phyloP scores from a whole-genome alignment of 1,140 invertebrate genomes.

The Drosophila hydei region DNA sequence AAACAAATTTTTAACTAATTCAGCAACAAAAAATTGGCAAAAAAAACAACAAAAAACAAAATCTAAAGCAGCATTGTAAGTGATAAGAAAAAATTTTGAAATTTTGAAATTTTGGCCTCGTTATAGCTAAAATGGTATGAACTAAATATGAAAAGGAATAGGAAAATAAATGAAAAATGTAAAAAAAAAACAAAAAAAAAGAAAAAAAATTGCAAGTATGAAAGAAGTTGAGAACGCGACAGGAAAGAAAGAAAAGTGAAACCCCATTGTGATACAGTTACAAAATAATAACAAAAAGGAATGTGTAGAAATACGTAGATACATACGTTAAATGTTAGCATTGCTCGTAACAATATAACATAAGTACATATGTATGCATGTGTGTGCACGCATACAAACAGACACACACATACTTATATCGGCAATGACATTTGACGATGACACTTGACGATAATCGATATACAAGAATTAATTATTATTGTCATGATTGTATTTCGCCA shows the following conservation, averaged over 20 bases:
- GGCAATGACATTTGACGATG: conserved; percentile 44
- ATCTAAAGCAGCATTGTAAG: conserved; percentile 55
- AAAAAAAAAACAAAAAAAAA: conserved; percentile 1
- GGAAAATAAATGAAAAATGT: not conserved
- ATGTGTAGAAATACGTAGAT: conserved; percentile 51
- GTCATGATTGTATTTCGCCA: conserved; percentile 64
- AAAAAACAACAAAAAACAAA: conserved; percentile 24
- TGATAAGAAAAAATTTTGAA: conserved; percentile 47
- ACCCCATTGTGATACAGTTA: conserved; percentile 53
- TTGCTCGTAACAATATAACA: conserved; percentile 34
- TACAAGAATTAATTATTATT: conserved; percentile 43
- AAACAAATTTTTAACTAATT: conserved; percentile 13
- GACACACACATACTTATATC: conserved; percentile 28
- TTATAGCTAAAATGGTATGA: conserved; percentile 33
- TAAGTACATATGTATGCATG: conserved; percentile 9
- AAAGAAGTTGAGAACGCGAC: conserved; percentile 16
- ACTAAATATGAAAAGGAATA: conserved; percentile 2
- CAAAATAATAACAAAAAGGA: conserved; percentile 36
- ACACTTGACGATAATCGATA: conserved; percentile 29
- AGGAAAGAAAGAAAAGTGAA: conserved; percentile 22
- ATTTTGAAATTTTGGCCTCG: conserved; percentile 37
- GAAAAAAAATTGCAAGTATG: conserved; percentile 2
- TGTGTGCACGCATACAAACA: conserved; percentile 3
- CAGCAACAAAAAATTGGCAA: conserved; percentile 5
- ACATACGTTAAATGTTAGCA: conserved; percentile 53